Evolutionary conservation across 2,797 vertebrate species (phyloP).

Genomic region (Scolopax rusticola): DNA sequence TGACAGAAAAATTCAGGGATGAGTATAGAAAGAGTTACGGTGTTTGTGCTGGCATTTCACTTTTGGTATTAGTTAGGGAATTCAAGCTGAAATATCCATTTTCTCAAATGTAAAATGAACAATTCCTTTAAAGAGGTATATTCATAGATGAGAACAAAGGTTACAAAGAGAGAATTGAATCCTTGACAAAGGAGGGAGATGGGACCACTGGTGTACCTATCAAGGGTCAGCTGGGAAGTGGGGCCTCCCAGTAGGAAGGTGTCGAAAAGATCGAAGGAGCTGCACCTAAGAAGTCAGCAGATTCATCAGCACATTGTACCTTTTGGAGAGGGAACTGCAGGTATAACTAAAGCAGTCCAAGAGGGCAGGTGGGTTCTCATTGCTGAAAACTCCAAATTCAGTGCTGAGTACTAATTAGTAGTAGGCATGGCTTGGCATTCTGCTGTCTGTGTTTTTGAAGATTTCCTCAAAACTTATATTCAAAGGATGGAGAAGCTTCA

Average conservation of each 20-base stretch:
- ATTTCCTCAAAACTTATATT: constrained; percentile 72
- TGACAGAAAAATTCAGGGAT: not conserved
- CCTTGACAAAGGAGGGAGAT: not conserved
- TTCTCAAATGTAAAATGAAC: not conserved
- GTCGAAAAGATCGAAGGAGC: not conserved
- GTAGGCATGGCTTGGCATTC: constrained; percentile 36
- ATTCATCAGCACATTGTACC: constrained; percentile 33
- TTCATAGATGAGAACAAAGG: not conserved
- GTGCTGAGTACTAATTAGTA: constrained; percentile 65
- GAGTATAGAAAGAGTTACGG: not conserved
- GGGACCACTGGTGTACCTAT: not conserved
- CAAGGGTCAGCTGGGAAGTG: not conserved
- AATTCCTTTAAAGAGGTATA: not conserved
- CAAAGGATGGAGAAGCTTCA: constrained; percentile 55
- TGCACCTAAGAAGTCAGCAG: constrained; percentile 47
- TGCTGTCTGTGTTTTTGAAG: constrained; percentile 73
- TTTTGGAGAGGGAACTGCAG: constrained; percentile 54
- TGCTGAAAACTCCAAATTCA: constrained; percentile 41
- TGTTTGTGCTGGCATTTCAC: not conserved
- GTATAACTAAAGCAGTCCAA: constrained; percentile 38
- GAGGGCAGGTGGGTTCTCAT: not conserved
- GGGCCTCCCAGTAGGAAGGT: not conserved
- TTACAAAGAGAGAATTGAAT: not conserved
- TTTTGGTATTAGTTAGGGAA: not conserved
- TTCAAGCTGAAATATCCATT: not conserved